Evolutionary conservation across 2,888 invertebrate species (phyloP).

Genomic region (Andrena minutula): DNA sequence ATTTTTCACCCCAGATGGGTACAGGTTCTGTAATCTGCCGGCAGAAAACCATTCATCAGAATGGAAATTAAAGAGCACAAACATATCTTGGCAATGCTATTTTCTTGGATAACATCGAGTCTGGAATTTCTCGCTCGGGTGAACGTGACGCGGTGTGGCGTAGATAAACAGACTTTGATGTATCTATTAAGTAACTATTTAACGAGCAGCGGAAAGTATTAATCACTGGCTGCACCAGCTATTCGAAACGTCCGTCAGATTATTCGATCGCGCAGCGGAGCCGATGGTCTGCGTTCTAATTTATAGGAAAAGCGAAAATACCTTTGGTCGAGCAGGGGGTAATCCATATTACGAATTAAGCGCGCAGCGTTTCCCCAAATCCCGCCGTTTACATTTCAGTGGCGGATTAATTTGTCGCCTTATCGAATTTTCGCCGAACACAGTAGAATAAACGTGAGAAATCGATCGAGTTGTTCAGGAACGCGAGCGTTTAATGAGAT

Average conservation of each 20-base stretch:
- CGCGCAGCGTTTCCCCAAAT: not conserved
- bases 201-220: not conserved
- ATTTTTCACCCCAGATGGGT: no score
- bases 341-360: conserved; percentile 3
- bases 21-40: no score
- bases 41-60: no score
- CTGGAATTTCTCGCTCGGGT: no score
- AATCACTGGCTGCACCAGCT: not conserved
- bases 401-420: not conserved
- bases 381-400: conserved; percentile 3
- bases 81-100: no score
- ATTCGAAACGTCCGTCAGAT: not conserved
- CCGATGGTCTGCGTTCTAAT: conserved; percentile 6
- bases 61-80: no score
- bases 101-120: no score
- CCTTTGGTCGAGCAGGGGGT: not conserved
- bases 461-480: not conserved
- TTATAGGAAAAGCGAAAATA: not conserved
- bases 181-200: not conserved
- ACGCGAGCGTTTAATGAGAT: not conserved
- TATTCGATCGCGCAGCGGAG: conserved; percentile 9
- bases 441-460: not conserved
- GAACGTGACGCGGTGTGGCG: no score
- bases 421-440: not conserved
- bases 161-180: no score